Evolutionary conservation across 2,113 vertebrate genomes (phyloP), one percentile per base, ranked within the genome.

Genomic region (Prolemur simus): DNA sequence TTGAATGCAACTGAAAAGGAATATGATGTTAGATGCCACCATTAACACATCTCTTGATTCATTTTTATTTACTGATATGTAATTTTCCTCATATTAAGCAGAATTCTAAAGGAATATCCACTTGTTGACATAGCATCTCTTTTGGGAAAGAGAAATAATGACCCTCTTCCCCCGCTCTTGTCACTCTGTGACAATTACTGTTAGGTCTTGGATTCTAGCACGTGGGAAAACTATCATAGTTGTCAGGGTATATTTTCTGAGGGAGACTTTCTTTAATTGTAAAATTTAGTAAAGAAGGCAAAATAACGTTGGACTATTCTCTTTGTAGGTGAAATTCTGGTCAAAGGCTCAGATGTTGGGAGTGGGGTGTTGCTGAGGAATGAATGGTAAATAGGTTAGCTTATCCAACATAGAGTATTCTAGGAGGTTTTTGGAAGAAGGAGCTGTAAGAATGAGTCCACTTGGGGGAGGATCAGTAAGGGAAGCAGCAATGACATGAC

Each of bases 21-120:
- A 29, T 86, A 80, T 69, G 37, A 77, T 89, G 34, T 85, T 69
- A 89, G 29, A 68, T 88, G 68, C 15, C 20, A 71, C 8, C 56
- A 15, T 78, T 87, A 92, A 86, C 11, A 10, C 15, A 37, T 45
- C 18, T 92, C 27, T 95, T 54, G 4, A 29, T 39, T 39, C 47
- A 74, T 34, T 29, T 96, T 69, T 81, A 63, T 89, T 91, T 86
- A 60, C 45, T 84, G 42, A 83, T 66, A 78, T 18, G 58, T 82
- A 56, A 83, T 77, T 82, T 92, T 96, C 12, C 37, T 82, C 69
- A 90, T 91, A 42, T 78, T 93, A 95, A 76, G 32, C 45, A 86
- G 45, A 92, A 14, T 83, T 49, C 39, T 74, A 23, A 93, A 94
- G 54, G 60, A 83, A 82, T n/a, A 78, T 60, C 10, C 15, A 45